Evolutionary conservation across 2,888 invertebrate genomes (phyloP).

Genomic region (Micoletzkya japonica): DNA sequence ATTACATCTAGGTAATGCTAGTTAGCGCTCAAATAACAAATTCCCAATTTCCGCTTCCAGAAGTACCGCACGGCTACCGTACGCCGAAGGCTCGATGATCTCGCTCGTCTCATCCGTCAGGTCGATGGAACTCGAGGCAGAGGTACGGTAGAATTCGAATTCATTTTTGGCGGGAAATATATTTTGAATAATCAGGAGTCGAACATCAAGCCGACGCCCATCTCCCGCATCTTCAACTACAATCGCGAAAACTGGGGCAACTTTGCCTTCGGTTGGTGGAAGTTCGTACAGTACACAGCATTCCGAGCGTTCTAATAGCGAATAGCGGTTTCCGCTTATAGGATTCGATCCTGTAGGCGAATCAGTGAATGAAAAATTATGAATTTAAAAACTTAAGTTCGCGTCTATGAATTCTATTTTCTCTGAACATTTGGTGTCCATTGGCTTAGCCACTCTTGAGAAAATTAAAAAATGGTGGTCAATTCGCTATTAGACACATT

Average conservation of each 20-base stretch:
- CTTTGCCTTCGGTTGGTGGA: slow-evolving; percentile 39
- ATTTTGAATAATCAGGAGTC: slow-evolving; percentile 39
- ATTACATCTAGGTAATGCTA: too few species aligned
- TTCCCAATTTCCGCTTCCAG: not conserved
- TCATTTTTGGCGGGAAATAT: too few species aligned
- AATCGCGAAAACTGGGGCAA: slow-evolving; percentile 55
- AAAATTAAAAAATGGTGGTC: too few species aligned
- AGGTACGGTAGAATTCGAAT: slow-evolving; percentile 11
- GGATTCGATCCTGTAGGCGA: too few species aligned
- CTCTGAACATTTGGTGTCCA: too few species aligned
- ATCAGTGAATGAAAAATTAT: too few species aligned
- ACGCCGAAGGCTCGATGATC: slow-evolving; percentile 16
- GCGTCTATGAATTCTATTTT: too few species aligned
- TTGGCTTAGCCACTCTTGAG: too few species aligned
- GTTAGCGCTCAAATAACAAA: too few species aligned
- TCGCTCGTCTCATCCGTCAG: slow-evolving; percentile 22
- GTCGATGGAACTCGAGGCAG: slow-evolving; percentile 23
- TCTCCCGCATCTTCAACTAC: slow-evolving; percentile 56
- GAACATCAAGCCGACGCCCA: slow-evolving; percentile 47
- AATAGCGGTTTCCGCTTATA: too few species aligned
- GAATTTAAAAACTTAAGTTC: too few species aligned
- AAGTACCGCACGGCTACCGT: not conserved
- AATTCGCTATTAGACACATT: too few species aligned
- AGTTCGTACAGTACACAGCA: not conserved
- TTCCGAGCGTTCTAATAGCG: not conserved